Conservation (phyloP, 2,113 vertebrate species). For the Grammomys surdaster region DNA sequence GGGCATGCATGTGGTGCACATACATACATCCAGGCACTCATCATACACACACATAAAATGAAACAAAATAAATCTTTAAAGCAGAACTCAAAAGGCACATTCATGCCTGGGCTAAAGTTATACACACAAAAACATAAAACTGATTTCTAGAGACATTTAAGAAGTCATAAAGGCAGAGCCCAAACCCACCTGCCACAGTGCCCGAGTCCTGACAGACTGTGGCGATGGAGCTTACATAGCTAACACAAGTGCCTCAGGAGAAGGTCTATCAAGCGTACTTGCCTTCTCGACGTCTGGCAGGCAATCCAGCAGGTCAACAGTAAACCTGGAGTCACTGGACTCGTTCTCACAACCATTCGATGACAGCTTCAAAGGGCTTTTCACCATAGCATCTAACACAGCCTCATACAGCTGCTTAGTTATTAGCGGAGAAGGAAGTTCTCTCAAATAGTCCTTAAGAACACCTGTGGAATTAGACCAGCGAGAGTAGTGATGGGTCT, state of each 20-base stretch:
- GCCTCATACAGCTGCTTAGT: conserved; percentile 95
- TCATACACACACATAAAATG: background rate
- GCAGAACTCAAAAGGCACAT: background rate
- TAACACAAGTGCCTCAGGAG: conserved; percentile 11
- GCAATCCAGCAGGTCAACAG: conserved; percentile 92
- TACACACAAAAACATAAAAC: background rate
- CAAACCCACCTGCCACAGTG: conserved; percentile 13
- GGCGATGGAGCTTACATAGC: background rate
- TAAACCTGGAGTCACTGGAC: conserved; percentile 89
- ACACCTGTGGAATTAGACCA: conserved; percentile 89
- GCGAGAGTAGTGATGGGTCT: background rate
- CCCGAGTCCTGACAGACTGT: background rate
- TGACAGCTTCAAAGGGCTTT: conserved; percentile 93
- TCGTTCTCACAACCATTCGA: conserved; percentile 93
- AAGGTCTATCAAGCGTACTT: conserved; percentile 47
- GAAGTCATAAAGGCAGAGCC: background rate
- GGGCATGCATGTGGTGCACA: too few species aligned
- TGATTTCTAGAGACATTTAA: conserved; percentile 26
- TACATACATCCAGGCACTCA: too few species aligned
- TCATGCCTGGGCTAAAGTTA: background rate
- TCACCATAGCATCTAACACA: conserved; percentile 93
- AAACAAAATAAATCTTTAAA: background rate
- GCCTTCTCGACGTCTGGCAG: conserved; percentile 96
- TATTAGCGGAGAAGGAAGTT: conserved; percentile 97
- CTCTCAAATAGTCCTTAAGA: conserved; percentile 97